Evolutionary conservation across 2,888 invertebrate genomes (phyloP).

Genomic region (Cataglyphis cursor): DNA sequence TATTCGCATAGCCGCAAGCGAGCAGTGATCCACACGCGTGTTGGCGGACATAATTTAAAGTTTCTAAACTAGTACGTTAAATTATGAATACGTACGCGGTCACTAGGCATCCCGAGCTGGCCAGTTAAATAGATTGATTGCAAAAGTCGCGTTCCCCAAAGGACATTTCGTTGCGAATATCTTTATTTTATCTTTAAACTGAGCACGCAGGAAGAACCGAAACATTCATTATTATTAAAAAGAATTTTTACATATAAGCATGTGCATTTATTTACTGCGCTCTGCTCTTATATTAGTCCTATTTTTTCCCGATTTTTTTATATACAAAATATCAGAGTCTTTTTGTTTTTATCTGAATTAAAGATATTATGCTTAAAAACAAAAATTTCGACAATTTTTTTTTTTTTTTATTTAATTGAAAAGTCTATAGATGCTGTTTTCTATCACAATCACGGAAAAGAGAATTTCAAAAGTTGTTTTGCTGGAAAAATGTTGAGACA

Average conservation of each 20-base stretch:
- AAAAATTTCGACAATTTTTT: background rate
- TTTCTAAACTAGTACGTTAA: constrained; percentile 82
- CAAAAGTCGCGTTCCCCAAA: constrained; percentile 22
- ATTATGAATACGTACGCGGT: constrained; percentile 81
- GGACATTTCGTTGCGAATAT: constrained; percentile 14
- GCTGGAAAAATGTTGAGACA: constrained; percentile 14
- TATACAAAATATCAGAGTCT: too few relatives aligned
- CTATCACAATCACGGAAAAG: background rate
- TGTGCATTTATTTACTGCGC: too few relatives aligned
- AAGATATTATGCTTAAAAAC: background rate
- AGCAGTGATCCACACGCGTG: constrained; percentile 66
- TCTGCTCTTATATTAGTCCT: too few relatives aligned
- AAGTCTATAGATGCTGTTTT: background rate
- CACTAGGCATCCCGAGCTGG: constrained; percentile 76
- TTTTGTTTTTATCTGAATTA: background rate
- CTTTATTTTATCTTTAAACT: constrained; percentile 23
- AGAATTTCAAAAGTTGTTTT: constrained; percentile 20
- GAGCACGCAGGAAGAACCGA: background rate
- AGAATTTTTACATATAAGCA: too few relatives aligned
- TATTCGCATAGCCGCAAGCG: constrained; percentile 77
- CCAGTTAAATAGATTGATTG: constrained; percentile 48
- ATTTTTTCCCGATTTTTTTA: too few relatives aligned
- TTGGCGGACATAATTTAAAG: constrained; percentile 83
- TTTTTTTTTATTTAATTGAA: background rate
- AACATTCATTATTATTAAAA: too few relatives aligned